phyloP scores from a whole-genome alignment of 37 sponge, comb jelly and placozoan species.

The Oopsacas minuta region DNA sequence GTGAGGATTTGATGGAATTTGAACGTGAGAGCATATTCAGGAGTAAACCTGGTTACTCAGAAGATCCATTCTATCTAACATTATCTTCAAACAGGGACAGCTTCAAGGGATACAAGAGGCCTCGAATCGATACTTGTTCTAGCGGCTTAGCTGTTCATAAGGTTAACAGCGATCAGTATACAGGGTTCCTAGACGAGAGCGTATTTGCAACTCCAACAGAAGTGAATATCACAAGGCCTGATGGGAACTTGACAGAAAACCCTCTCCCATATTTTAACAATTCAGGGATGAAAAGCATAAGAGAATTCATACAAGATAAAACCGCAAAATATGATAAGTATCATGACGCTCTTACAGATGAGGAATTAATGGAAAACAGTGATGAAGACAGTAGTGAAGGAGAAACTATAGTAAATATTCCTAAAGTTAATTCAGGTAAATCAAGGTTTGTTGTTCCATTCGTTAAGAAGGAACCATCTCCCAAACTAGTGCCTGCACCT shows the following conservation, averaged over 20 bases:
- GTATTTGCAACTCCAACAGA: background rate
- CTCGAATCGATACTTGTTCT: background rate
- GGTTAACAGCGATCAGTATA: background rate
- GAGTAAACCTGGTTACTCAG: background rate
- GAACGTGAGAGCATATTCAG: background rate
- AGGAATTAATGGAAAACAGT: background rate
- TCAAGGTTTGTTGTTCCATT: background rate
- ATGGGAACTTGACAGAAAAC: background rate
- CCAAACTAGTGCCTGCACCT: no score
- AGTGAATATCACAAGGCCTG: background rate
- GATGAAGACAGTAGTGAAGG: background rate
- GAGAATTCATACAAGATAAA: background rate
- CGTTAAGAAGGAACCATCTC: background rate
- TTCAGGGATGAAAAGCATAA: background rate
- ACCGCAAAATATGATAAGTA: background rate
- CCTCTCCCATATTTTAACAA: background rate
- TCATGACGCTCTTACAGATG: background rate
- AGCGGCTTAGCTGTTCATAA: background rate
- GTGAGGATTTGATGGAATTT: background rate
- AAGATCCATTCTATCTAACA: conserved; percentile 3
- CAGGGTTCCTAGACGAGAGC: background rate
- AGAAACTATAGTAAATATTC: background rate
- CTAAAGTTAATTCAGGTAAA: background rate
- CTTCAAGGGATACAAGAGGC: conserved; percentile 10
- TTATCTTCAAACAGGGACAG: background rate